A percentile compares a stretch with the other conserved stretches of the same genome.
phyloP scores from a whole-genome alignment of 92 coral and sea anemone species.

The Galaxea fascicularis region DNA sequence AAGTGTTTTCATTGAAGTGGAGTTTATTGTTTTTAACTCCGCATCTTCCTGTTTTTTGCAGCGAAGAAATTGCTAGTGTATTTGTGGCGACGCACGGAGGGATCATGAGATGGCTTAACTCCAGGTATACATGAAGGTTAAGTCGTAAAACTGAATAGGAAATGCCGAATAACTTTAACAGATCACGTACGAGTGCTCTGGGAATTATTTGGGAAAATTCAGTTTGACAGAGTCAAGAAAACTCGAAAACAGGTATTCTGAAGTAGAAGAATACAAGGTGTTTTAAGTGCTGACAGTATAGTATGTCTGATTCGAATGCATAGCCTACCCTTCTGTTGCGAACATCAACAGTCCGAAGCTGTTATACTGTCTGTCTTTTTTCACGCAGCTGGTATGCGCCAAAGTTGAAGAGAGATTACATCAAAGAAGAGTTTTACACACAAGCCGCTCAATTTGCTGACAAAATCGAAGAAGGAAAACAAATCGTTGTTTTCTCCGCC shows the following conservation, averaged over 20 bases:
- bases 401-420: conserved; percentile 14
- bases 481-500: conserved; percentile 61
- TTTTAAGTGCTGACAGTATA: no score
- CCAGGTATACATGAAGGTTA: conserved; percentile 44
- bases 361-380: background rate
- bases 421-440: conserved; percentile 56
- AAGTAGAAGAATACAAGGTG: no score
- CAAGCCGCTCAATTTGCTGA: conserved; percentile 74
- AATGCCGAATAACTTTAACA: no score
- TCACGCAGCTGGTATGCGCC: background rate
- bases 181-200: no score
- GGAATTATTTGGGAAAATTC: no score
- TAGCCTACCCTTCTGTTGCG: no score
- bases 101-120: conserved; percentile 52
- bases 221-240: no score
- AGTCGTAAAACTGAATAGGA: no score
- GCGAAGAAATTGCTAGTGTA: conserved; percentile 52
- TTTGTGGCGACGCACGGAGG: conserved; percentile 79
- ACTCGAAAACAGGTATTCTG: no score
- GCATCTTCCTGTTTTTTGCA: conserved; percentile 9
- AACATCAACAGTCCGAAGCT: background rate
- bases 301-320: no score
- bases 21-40: background rate
- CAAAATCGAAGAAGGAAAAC: background rate
- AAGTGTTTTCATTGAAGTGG: background rate